phyloP scores from a whole-genome alignment of 1,140 invertebrate genomes.

The Drosophila nasuta region DNA sequence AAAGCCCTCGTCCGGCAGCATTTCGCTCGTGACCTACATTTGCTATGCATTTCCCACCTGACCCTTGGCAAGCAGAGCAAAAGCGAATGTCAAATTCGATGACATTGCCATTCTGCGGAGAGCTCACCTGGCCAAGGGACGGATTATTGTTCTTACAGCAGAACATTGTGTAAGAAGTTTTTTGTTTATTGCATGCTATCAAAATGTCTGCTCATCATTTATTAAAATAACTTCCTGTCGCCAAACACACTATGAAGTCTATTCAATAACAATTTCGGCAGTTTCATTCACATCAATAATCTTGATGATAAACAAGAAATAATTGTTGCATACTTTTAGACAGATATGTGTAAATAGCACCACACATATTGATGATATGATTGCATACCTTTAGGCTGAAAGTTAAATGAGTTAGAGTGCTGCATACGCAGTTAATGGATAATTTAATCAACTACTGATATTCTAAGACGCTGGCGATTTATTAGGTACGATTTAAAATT shows the following conservation, averaged over 20 bases:
- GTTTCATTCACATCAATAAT: background rate
- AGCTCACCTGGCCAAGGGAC: background rate
- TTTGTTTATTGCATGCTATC: conserved; percentile 7
- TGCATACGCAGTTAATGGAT: no score
- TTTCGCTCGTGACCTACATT: conserved; percentile 27
- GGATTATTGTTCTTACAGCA: conserved; percentile 16
- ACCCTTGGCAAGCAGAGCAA: background rate
- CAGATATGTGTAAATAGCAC: background rate
- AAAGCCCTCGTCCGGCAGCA: background rate
- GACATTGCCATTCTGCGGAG: conserved; percentile 50
- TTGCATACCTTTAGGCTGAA: background rate
- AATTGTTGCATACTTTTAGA: background rate
- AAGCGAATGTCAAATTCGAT: conserved; percentile 54
- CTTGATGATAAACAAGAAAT: background rate
- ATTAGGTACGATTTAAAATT: background rate
- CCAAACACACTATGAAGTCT: background rate
- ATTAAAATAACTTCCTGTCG: background rate
- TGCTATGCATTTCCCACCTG: conserved; percentile 53
- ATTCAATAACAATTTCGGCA: background rate
- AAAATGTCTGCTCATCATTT: conserved; percentile 16
- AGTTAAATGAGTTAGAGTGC: background rate
- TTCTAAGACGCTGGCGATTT: no score
- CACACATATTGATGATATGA: no score
- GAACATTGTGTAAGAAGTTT: background rate
- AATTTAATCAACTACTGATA: no score